These are phyloP conservation scores for Frankliniella intonsa DNA, from an alignment of 2,888 invertebrate species.

Conservation along the genomic window DNA sequence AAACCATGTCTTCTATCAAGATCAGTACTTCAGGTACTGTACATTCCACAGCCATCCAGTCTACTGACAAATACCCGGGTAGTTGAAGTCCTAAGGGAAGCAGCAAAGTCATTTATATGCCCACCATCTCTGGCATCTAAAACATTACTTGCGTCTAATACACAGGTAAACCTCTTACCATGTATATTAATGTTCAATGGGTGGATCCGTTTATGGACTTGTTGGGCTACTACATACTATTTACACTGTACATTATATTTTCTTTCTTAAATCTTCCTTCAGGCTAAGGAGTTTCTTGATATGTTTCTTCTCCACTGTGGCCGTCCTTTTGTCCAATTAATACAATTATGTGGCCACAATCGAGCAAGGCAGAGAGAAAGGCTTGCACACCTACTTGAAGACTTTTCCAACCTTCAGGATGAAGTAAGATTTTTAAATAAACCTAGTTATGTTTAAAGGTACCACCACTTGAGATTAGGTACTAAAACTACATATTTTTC, in stretches of 20 bases:
- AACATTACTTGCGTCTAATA: constrained; percentile 60
- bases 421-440: constrained; percentile 56
- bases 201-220: neutral
- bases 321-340: constrained; percentile 76
- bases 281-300: constrained; percentile 83
- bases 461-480: too few relatives aligned
- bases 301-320: constrained; percentile 83
- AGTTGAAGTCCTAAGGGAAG: constrained; percentile 78
- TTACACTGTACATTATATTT: neutral
- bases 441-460: too few relatives aligned
- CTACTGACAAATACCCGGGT: constrained; percentile 60
- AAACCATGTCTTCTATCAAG: constrained; percentile 88
- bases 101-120: constrained; percentile 80
- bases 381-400: constrained; percentile 81
- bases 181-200: neutral
- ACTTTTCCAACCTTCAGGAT: constrained; percentile 86
- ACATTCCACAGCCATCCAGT: constrained; percentile 53
- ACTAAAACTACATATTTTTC: neutral
- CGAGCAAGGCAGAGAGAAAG: constrained; percentile 93
- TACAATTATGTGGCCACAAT: constrained; percentile 91
- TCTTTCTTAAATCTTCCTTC: constrained; percentile 34
- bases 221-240: neutral
- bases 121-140: constrained; percentile 82
- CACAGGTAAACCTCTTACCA: constrained; percentile 51
- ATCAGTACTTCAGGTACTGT: constrained; percentile 79